These are phyloP conservation scores for Ischnus inquisitorius DNA, from an alignment of 2,888 invertebrate species.

Conservation along the genomic window DNA sequence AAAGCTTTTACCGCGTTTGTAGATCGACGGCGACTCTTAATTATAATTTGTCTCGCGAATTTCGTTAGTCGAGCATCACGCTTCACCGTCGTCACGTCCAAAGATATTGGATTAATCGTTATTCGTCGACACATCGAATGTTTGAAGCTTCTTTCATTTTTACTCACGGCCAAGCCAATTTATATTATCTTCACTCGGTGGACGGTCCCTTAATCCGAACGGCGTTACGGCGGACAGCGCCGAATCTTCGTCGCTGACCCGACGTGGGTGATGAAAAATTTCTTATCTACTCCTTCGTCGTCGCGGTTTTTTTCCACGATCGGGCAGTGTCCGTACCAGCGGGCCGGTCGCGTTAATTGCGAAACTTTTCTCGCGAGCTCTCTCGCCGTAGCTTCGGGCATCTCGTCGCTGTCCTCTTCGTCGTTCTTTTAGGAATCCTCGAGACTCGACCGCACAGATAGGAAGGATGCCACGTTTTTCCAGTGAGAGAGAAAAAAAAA, in stretches of 20 bases:
- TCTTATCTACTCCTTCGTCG: slow-evolving; percentile 39
- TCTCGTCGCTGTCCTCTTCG: neutral
- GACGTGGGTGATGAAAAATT: slow-evolving; percentile 44
- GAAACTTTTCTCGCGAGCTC: slow-evolving; percentile 69
- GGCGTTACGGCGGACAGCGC: neutral
- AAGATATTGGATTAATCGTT: neutral
- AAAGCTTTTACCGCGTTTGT: neutral
- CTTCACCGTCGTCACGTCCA: neutral
- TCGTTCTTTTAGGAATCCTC: slow-evolving; percentile 7
- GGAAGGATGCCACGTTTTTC: neutral
- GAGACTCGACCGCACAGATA: neutral
- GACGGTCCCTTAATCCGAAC: slow-evolving; percentile 48
- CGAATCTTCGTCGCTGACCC: slow-evolving; percentile 39
- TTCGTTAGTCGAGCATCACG: neutral
- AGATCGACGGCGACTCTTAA: slow-evolving; percentile 33
- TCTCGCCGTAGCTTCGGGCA: slow-evolving; percentile 21
- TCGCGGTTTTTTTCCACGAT: slow-evolving; percentile 19
- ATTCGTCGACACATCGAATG: neutral
- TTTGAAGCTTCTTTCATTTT: neutral
- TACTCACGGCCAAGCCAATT: neutral
- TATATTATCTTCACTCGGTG: neutral
- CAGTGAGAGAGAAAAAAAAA: neutral
- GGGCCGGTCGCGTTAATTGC: slow-evolving; percentile 72
- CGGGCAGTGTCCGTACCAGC: slow-evolving; percentile 53
- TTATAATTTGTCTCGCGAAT: slow-evolving; percentile 24